Evolutionary conservation across 2,797 vertebrate species (phyloP).

Genomic region (Heterohyrax brucei): DNA sequence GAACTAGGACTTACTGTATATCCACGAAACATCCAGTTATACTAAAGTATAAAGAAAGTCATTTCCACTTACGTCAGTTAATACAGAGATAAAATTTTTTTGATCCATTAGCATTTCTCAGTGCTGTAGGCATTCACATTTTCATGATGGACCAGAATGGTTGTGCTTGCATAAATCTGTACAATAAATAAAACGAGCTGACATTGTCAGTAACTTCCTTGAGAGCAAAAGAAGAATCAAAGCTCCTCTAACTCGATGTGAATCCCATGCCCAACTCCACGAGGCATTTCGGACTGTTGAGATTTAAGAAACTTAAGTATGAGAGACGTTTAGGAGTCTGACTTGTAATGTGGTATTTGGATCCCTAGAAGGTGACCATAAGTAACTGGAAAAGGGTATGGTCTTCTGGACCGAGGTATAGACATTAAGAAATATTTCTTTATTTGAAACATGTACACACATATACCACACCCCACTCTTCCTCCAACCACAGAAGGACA

Average conservation of each 20-base stretch:
- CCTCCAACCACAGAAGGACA: slow-evolving; percentile 71
- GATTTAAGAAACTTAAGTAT: not conserved
- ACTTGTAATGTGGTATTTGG: not conserved
- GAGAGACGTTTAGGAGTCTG: slow-evolving; percentile 36
- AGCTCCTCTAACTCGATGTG: not conserved
- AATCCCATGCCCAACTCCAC: not conserved
- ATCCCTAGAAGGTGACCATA: slow-evolving; percentile 39
- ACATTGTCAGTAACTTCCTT: not conserved
- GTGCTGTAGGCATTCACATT: not conserved
- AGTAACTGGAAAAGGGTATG: not conserved
- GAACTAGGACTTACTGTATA: slow-evolving; percentile 54
- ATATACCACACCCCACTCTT: slow-evolving; percentile 10
- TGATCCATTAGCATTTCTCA: not conserved
- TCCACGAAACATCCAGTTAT: slow-evolving; percentile 30
- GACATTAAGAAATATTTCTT: slow-evolving; percentile 71
- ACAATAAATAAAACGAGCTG: not conserved
- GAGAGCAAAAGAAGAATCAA: not conserved
- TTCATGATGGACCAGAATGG: not conserved
- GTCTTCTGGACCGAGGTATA: slow-evolving; percentile 10
- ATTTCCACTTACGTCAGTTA: slow-evolving; percentile 3
- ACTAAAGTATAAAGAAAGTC: not conserved
- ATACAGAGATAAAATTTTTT: not conserved
- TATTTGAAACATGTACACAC: not conserved
- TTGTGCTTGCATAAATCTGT: not conserved
- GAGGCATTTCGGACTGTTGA: not conserved